Evolutionary conservation across 2,797 vertebrate species (phyloP), one percentile per base, ranked within the genome.

Genomic region (Toxotes lorentzi): DNA sequence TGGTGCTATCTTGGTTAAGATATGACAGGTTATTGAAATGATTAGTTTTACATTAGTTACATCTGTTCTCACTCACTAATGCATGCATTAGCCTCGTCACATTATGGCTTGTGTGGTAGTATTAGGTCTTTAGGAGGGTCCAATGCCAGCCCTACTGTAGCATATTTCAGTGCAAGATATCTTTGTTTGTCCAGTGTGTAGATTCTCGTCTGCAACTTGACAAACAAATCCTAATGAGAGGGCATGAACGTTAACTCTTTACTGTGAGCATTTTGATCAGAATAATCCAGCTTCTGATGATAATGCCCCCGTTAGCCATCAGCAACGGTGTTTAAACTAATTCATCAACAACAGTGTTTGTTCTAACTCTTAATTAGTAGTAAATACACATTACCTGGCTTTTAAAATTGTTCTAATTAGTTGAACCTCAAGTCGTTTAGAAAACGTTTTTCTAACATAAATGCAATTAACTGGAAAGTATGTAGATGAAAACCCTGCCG

Each of bases 1-100:
- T 76, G 84, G 90, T 91, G 93, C 92, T 89, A 80, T 70, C 23
- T 79, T 63, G 70, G 51, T 80, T 72, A 66, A 83, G 53, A 72
- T 58, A 61, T 43, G 43, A 63, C 63, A 53, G 64, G 64, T 84
- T 53, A 74, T 70, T 78, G 66, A 81, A 73, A 48, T 48, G 23
- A 51, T 69, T 64, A 63, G 2, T 41, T 74, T 50, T 73, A 70
- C 24, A 56, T 84, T 58, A 53, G 79, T 67, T 58, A 27, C 45
- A 71, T 70, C 67, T 68, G 53, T 76, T 71, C 40, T 58, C 67
- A 59, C 57, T 81, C 73, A 74, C 57, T 62, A 62, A 82, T 76
- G 76, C 69, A 62, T 77, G 76, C 65, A 67, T 84, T 72, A 65
- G 73, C 74, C 30, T 76, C 5, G 8, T 47, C 67, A 70, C 64